A percentile compares a stretch with the other conserved stretches of the same genome.
Evolutionary conservation across 2,888 invertebrate genomes (phyloP).

Genomic region (Meteorus colon): DNA sequence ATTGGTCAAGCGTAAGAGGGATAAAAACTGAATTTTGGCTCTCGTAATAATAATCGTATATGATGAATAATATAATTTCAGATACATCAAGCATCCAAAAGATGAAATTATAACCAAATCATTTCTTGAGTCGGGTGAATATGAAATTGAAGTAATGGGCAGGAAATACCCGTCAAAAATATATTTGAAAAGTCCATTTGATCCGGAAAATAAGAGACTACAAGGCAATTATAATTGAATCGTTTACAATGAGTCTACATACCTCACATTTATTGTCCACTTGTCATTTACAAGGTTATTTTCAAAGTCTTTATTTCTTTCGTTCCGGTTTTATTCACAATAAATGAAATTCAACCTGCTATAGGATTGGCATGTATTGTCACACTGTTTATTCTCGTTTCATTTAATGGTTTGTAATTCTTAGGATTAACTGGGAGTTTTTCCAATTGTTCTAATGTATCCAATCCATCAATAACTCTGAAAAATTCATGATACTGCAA

Average conservation of each 20-base stretch:
- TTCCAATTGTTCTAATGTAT: slow-evolving; percentile 95
- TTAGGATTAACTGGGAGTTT: slow-evolving; percentile 96
- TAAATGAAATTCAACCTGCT: slow-evolving; percentile 76
- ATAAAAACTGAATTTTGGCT: slow-evolving; percentile 5
- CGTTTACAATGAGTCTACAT: background rate
- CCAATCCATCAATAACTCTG: slow-evolving; percentile 98
- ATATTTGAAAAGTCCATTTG: slow-evolving; percentile 86
- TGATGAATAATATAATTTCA: slow-evolving; percentile 57
- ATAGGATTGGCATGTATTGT: slow-evolving; percentile 99
- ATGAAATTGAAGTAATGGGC: slow-evolving; percentile 88
- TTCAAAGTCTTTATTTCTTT: background rate
- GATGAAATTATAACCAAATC: slow-evolving; percentile 79
- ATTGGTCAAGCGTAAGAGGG: slow-evolving; percentile 78
- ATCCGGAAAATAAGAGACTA: slow-evolving; percentile 84
- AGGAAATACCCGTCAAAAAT: slow-evolving; percentile 81
- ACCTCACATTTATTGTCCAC: slow-evolving; percentile 31
- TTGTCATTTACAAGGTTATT: background rate
- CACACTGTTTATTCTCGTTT: slow-evolving; percentile 89
- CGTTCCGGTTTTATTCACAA: slow-evolving; percentile 29
- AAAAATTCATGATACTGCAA: slow-evolving; percentile 64
- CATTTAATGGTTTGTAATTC: slow-evolving; percentile 89
- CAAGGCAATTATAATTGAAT: slow-evolving; percentile 75
- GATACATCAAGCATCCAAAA: slow-evolving; percentile 76
- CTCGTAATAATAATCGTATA: slow-evolving; percentile 17
- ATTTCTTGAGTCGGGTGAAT: slow-evolving; percentile 82